Evolutionary conservation across 2,888 invertebrate species (phyloP), one percentile per base, ranked within the genome.

Genomic region (Tenthredo mesomela): DNA sequence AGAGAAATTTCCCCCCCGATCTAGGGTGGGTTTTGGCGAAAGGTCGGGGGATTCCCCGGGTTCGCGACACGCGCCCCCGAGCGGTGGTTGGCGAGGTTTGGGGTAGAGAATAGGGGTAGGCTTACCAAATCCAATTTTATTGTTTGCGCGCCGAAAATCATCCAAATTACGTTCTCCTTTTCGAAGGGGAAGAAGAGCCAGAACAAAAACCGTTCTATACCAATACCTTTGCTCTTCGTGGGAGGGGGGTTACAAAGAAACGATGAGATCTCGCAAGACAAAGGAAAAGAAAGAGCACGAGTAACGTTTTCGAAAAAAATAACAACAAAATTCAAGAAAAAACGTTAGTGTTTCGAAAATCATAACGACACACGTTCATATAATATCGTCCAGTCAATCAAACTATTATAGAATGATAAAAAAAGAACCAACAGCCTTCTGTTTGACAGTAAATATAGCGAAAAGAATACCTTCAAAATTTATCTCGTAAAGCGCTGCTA

Each of bases 91-190:
- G 29, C 65, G 1, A 33, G 33, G 40, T n/a, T 67, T 70, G 70
- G n/a, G 61, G 77, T 54, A 61, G 67, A 67, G 67, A 70, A 82
- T 86, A 73, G 84, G 84, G 85, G 85, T 86, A 88, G 89, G 88
- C 86, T 86, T 82, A 88, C 86, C 82, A 89, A 90, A 91, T 91
- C 91, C 90, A 91, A 91, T 91, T 90, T 91, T 88, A 89, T 89
- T 88, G 88, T 90, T 84, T 82, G 84, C 80, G 65, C 84, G 70
- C 65, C 78, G 84, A 84, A 82, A 84, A 84, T 84, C 84, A 84
- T 84, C 84, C 70, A 70, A 80, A 84, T 84, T 84, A 71, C 84
- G 78, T 80, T 82, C 70, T 78, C 50, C 58, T 82, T 71, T 47
- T 25, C 86, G 67, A 25, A 25, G 78, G 84, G 82, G 85, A 78